Conservation (phyloP, 2,113 vertebrate genomes). For the Elephas maximus region DNA sequence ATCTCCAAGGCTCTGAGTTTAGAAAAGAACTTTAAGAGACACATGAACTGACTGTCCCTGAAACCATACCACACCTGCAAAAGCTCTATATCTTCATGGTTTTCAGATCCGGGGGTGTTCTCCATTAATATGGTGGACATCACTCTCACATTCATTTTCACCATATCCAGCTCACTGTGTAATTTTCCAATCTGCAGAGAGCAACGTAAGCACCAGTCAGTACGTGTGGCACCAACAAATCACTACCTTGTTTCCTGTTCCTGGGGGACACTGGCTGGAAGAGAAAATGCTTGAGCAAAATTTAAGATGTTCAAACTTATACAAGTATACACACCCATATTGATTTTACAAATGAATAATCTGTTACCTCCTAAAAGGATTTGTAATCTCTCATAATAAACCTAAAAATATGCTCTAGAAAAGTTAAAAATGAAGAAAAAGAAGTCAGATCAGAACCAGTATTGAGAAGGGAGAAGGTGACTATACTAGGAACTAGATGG, state of each 20-base stretch:
- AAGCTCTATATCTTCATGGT: constrained; percentile 88
- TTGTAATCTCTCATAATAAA: background rate
- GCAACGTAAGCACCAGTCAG: constrained; percentile 28
- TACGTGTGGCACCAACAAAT: background rate
- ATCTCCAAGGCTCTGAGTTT: background rate
- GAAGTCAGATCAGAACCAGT: background rate
- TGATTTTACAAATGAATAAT: constrained; percentile 4
- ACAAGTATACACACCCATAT: background rate
- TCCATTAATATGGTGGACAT: constrained; percentile 90
- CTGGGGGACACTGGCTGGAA: background rate
- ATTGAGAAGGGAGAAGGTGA: background rate
- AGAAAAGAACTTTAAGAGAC: background rate
- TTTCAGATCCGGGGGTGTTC: constrained; percentile 88
- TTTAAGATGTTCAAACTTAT: background rate
- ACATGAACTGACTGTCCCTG: background rate
- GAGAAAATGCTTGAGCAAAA: constrained; percentile 5
- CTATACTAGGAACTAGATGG: background rate
- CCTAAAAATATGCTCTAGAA: background rate
- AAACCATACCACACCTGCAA: constrained; percentile 85
- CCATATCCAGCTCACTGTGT: constrained; percentile 91
- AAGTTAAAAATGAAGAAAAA: constrained; percentile 24
- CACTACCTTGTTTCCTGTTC: background rate
- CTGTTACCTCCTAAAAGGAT: background rate
- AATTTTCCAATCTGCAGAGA: constrained; percentile 89
- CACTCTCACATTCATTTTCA: constrained; percentile 89